Evolutionary conservation across 2,113 vertebrate genomes (phyloP), one percentile per base, ranked within the genome.

Genomic region (Actenoides hombroni): DNA sequence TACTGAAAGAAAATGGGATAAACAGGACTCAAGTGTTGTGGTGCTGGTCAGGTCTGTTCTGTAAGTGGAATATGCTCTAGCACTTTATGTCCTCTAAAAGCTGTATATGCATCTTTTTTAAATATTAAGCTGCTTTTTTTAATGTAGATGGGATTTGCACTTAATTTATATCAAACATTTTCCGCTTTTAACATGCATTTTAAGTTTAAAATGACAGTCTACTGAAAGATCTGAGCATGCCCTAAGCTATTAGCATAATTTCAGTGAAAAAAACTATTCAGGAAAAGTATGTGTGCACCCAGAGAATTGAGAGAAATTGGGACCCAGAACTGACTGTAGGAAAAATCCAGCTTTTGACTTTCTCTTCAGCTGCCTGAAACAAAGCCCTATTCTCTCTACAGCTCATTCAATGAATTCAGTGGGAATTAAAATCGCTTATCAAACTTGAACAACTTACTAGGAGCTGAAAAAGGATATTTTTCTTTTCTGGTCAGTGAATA

Each of bases 401-500:
- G 0, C 65, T 56, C 83, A n/a, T 71, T 87, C 63, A 80, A 9
- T 63, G 67, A 42, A 54, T 81, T 87, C 84, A 74, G 84, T 5
- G 28, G 82, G 90, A 95, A 83, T 77, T 56, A 65, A 95, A 95
- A 95, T 6, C 85, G 61, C 84, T 93, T 94, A 94, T 95, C 93
- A 87, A 85, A 95, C 81, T 77, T 17, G 35, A 89, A n/a, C 89
- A 65, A 95, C 84, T 93, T 80, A 48, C 91, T 95, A 95, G 75
- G 79, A 83, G 84, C 94, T 96, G 87, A 53, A 92, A 90, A 90
- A 94, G 82, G 93, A 73, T 92, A 83, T 97, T 95, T 96, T 95
- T 88, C 94, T 96, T 94, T 53, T 64, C 93, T 78, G 71, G 51
- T 18, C 88, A 24, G 24, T 20, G 35, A 87, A 76, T 94, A 87